Conservation (phyloP, 2,888 invertebrate genomes). For the Erebia aethiops region DNA sequence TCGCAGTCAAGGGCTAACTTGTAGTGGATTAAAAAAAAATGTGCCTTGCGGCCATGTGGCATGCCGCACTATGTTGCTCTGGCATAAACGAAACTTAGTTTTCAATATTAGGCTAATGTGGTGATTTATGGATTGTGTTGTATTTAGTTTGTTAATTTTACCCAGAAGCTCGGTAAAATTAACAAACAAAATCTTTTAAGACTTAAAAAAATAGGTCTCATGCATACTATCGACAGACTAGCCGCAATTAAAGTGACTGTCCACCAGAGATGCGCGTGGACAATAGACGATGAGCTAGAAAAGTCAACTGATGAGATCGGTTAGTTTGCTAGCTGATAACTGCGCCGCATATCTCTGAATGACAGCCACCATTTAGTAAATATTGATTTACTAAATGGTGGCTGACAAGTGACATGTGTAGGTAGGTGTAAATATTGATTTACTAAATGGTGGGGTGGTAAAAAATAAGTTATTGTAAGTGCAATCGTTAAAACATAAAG, state of each 20-base stretch:
- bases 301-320: background rate
- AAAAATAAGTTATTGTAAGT: slow-evolving; percentile 15
- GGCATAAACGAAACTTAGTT: no score
- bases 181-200: background rate
- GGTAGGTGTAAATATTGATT: no score
- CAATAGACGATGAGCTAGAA: background rate
- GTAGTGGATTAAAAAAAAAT: no score
- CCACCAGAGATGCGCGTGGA: no score
- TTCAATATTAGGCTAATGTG: no score
- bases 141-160: background rate
- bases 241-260: background rate
- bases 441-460: no score
- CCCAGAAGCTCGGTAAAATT: background rate
- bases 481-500: slow-evolving; percentile 15
- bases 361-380: background rate
- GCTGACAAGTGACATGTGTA: no score
- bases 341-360: background rate
- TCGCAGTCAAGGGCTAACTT: no score
- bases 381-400: no score
- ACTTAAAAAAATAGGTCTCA: background rate
- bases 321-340: background rate
- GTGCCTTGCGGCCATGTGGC: no score
- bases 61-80: no score
- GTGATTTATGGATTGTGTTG: background rate
- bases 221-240: background rate